Conservation (phyloP, 2,113 vertebrate genomes). For the Calyptommatus sinebrachiatus region DNA sequence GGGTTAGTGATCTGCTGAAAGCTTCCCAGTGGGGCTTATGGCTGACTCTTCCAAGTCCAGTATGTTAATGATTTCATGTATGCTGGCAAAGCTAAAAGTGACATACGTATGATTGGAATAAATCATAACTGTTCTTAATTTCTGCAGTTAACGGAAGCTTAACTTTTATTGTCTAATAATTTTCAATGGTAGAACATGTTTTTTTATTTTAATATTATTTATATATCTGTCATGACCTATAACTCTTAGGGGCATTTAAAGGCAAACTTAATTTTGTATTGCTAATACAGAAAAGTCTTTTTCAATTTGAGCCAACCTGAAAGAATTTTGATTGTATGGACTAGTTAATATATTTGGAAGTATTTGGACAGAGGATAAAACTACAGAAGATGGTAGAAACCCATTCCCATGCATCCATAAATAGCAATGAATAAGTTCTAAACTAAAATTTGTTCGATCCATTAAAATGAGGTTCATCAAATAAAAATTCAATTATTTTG, state of each 20-base stretch:
- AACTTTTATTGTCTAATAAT: background rate
- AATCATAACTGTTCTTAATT: background rate
- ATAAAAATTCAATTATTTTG: too few relatives aligned
- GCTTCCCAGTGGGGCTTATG: background rate
- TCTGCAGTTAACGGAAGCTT: background rate
- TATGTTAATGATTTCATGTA: background rate
- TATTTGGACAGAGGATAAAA: too few relatives aligned
- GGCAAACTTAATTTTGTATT: background rate
- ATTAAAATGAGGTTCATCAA: too few relatives aligned
- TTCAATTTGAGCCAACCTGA: background rate
- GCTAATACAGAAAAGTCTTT: background rate
- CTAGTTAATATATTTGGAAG: background rate
- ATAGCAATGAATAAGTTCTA: background rate
- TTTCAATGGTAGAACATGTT: too few relatives aligned
- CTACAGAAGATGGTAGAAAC: too few relatives aligned
- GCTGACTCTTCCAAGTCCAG: background rate
- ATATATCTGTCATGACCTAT: too few relatives aligned
- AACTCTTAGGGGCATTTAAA: conserved; percentile 17
- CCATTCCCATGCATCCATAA: too few relatives aligned
- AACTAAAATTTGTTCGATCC: too few relatives aligned
- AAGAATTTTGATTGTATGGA: background rate
- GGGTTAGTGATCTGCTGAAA: background rate
- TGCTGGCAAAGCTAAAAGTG: background rate
- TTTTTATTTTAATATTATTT: too few relatives aligned
- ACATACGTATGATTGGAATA: background rate